Conservation (phyloP, 2,888 invertebrate genomes). For the Stegophylla sp. region DNA sequence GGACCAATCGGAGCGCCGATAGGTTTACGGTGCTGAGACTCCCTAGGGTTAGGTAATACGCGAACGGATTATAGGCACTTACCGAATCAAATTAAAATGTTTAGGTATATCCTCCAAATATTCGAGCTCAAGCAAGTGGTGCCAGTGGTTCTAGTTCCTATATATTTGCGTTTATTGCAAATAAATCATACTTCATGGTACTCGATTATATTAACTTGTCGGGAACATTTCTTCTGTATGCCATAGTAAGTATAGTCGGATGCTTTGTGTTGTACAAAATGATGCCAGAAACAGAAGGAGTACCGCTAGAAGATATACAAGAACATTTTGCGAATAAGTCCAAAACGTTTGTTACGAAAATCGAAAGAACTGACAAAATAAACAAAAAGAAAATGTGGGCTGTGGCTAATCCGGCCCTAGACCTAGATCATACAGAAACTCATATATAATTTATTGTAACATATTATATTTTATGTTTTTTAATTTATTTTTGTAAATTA, state of each 20-base stretch:
- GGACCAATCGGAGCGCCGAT: too few species aligned
- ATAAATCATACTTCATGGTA: slow-evolving; percentile 71
- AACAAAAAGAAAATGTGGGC: slow-evolving; percentile 65
- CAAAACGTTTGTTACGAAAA: slow-evolving; percentile 64
- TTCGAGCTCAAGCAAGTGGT: slow-evolving; percentile 76
- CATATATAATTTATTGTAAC: slow-evolving; percentile 58
- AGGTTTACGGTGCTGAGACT: too few species aligned
- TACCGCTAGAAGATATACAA: slow-evolving; percentile 75
- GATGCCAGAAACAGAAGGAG: slow-evolving; percentile 84
- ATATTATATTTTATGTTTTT: neutral
- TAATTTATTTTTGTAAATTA: slow-evolving; percentile 6
- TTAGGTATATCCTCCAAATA: slow-evolving; percentile 73
- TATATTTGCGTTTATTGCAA: slow-evolving; percentile 77
- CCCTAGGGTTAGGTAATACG: too few species aligned
- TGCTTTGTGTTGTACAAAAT: slow-evolving; percentile 72
- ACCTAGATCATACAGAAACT: slow-evolving; percentile 60
- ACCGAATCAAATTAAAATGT: slow-evolving; percentile 44
- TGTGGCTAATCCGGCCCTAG: slow-evolving; percentile 64
- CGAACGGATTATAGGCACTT: too few species aligned
- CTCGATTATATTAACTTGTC: slow-evolving; percentile 60
- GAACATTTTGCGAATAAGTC: slow-evolving; percentile 73
- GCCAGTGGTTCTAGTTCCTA: slow-evolving; percentile 77
- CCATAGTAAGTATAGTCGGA: slow-evolving; percentile 68
- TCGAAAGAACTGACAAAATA: slow-evolving; percentile 62
- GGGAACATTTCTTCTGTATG: slow-evolving; percentile 63